A percentile compares a stretch with the other conserved stretches of the same genome.
Conservation (phyloP, 2,888 invertebrate genomes). For the Nomada ruficornis region DNA sequence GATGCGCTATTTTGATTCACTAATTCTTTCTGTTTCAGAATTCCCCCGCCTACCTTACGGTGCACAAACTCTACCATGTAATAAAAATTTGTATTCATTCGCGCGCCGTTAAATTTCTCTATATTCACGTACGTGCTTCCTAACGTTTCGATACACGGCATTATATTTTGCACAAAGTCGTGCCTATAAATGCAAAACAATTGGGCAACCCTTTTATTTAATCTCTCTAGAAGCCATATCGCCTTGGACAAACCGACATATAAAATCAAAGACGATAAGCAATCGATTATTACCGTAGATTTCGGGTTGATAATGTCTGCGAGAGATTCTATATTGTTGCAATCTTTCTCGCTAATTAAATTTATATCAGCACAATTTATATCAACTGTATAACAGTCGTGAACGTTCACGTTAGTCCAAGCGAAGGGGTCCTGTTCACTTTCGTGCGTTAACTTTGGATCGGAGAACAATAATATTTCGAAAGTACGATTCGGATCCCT, state of each 20-base stretch:
- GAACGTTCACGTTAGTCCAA: constrained; percentile 69
- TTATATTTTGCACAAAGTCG: constrained; percentile 72
- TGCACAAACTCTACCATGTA: constrained; percentile 72
- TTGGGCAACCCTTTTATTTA: constrained; percentile 72
- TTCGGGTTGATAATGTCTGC: constrained; percentile 59
- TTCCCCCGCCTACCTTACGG: constrained; percentile 75
- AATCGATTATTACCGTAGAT: constrained; percentile 77
- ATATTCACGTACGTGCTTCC: constrained; percentile 79
- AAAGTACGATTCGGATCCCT: constrained; percentile 64
- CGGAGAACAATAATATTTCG: constrained; percentile 76
- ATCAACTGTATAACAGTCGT: constrained; percentile 77
- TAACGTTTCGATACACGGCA: constrained; percentile 78
- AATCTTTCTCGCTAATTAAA: constrained; percentile 65
- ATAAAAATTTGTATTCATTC: constrained; percentile 57
- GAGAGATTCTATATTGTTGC: constrained; percentile 67
- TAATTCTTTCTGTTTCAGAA: constrained; percentile 71
- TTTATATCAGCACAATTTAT: constrained; percentile 58
- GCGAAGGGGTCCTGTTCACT: constrained; percentile 60
- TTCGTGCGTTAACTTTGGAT: constrained; percentile 69
- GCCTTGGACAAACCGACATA: constrained; percentile 74
- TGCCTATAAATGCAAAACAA: constrained; percentile 79
- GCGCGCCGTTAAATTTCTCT: constrained; percentile 49
- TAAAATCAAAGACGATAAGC: constrained; percentile 76
- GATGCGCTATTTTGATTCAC: constrained; percentile 74
- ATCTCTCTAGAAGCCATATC: constrained; percentile 75